Percentiles rank a stretch among this genome's conserved stretches.
These are phyloP conservation scores for Gymnarchus niloticus DNA, from an alignment of 2,113 vertebrate species.

Conservation along the genomic window DNA sequence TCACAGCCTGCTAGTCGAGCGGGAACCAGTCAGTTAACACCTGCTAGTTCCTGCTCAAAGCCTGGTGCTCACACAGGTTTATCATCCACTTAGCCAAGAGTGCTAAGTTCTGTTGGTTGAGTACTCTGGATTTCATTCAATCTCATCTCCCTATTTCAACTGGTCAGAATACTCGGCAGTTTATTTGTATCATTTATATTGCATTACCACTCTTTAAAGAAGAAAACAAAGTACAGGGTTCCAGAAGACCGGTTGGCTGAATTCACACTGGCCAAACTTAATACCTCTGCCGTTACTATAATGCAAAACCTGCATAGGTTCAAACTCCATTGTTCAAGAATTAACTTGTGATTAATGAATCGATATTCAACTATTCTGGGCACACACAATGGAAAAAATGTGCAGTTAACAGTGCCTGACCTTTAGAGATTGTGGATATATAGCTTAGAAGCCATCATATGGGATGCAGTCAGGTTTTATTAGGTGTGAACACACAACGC, in stretches of 20 bases:
- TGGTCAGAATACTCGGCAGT: too few relatives aligned
- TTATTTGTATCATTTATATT: too few relatives aligned
- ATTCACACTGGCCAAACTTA: neutral
- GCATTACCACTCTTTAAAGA: too few relatives aligned
- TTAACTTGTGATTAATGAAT: neutral
- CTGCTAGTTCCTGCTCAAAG: neutral
- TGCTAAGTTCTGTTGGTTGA: too few relatives aligned
- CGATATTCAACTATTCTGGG: neutral
- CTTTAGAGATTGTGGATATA: neutral
- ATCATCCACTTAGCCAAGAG: too few relatives aligned
- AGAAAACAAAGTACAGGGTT: too few relatives aligned
- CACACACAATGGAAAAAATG: neutral
- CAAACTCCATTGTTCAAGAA: neutral
- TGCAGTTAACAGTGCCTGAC: neutral
- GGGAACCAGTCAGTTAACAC: neutral
- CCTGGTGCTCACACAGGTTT: neutral
- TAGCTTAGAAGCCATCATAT: neutral
- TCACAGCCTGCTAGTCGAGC: too few relatives aligned
- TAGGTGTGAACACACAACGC: too few relatives aligned
- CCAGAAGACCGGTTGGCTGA: neutral
- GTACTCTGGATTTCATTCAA: too few relatives aligned
- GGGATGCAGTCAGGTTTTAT: too few relatives aligned
- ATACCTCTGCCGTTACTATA: neutral
- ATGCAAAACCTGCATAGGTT: neutral
- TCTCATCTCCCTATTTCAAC: too few relatives aligned